Conservation (phyloP, 2,888 invertebrate genomes). For the Orchesellides sinensis region DNA sequence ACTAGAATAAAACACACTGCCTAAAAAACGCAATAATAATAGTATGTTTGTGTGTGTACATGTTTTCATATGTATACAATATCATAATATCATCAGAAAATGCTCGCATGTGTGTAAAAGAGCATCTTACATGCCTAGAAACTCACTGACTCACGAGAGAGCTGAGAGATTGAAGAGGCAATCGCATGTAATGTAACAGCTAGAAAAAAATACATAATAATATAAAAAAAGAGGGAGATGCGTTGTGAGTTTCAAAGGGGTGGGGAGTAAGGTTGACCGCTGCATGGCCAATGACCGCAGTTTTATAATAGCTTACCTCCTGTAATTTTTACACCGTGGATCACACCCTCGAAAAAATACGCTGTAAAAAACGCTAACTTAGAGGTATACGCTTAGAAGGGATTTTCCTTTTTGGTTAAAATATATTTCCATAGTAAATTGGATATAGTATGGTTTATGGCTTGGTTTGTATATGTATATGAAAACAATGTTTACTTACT, state of each 20-base stretch:
- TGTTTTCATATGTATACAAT: conserved; percentile 9
- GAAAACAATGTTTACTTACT: too few relatives aligned
- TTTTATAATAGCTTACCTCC: conserved; percentile 24
- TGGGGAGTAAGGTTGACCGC: conserved; percentile 33
- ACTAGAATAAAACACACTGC: too few relatives aligned
- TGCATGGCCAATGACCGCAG: conserved; percentile 50
- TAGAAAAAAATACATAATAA: neutral
- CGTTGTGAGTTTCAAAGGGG: conserved; percentile 36
- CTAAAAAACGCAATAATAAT: too few relatives aligned
- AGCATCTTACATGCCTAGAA: neutral
- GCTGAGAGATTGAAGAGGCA: too few relatives aligned
- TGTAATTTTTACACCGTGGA: conserved; percentile 11
- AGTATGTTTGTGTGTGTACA: too few relatives aligned
- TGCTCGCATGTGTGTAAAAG: neutral
- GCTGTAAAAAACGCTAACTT: conserved; percentile 4
- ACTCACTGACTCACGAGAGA: too few relatives aligned
- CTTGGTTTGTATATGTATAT: too few relatives aligned
- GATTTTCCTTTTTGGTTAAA: too few relatives aligned
- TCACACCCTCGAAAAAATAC: conserved; percentile 8
- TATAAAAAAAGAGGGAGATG: conserved; percentile 25
- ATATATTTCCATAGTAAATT: too few relatives aligned
- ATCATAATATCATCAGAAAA: neutral
- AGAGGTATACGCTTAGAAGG: too few relatives aligned
- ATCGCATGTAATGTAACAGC: conserved; percentile 16
- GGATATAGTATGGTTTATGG: too few relatives aligned